These are phyloP conservation scores for Chelidonichthys spinosus DNA, from an alignment of 2,797 vertebrate species.

Conservation along the genomic window DNA sequence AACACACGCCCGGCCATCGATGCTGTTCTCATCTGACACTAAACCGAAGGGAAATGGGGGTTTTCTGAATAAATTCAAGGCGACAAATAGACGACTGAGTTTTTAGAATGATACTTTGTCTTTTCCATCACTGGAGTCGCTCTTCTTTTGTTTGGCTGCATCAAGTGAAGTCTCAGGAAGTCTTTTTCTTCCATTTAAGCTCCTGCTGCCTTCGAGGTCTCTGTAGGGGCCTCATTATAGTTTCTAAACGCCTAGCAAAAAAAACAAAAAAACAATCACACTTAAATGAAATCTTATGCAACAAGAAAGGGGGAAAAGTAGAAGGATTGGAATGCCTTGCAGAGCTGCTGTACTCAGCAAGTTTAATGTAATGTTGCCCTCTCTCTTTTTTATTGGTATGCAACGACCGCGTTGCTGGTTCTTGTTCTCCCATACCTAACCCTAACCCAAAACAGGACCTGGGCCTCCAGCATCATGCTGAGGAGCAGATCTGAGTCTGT, in stretches of 20 bases:
- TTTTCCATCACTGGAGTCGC: neutral
- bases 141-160: neutral
- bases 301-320: neutral
- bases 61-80: constrained; percentile 1
- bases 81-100: neutral
- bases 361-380: neutral
- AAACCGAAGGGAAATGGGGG: neutral
- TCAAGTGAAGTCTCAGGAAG: constrained; percentile 7
- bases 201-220: neutral
- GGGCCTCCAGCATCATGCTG: neutral
- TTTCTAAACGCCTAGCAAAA: neutral
- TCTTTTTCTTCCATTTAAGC: constrained; percentile 3
- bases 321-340: neutral
- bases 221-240: constrained; percentile 4
- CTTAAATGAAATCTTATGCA: neutral
- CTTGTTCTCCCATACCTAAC: neutral
- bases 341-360: neutral
- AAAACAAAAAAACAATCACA: neutral
- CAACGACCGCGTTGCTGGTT: neutral
- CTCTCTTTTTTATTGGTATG: neutral
- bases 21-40: neutral
- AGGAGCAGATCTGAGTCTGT: no score
- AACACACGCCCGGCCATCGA: neutral
- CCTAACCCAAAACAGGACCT: neutral
- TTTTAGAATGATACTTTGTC: neutral